Evolutionary conservation across 2,797 vertebrate species (phyloP).

Genomic region (Sternarchorhynchus goeldii): DNA sequence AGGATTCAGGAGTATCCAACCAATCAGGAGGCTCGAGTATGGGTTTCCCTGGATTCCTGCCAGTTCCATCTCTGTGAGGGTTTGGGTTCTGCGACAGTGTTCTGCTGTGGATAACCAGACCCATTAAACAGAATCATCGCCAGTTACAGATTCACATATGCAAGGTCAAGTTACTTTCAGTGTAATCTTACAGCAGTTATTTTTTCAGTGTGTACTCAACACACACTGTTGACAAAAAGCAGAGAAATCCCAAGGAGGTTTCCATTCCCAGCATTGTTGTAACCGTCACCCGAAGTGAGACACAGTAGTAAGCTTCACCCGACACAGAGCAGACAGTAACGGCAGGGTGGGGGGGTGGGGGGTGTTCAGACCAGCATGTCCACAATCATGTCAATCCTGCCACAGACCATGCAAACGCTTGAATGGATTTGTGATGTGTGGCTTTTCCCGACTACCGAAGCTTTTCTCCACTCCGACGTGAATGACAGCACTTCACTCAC

Average conservation of each 20-base stretch:
- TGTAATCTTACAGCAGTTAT: constrained; percentile 5
- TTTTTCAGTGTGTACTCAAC: constrained; percentile 13
- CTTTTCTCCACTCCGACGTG: neutral
- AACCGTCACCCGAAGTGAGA: constrained; percentile 28
- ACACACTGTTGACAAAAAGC: constrained; percentile 28
- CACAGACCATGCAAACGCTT: constrained; percentile 28
- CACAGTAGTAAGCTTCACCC: constrained; percentile 31
- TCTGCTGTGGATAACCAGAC: constrained; percentile 7
- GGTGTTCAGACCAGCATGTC: too few relatives aligned
- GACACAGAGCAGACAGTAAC: constrained; percentile 37
- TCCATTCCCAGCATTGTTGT: constrained; percentile 35
- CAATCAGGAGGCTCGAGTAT: constrained; percentile 38
- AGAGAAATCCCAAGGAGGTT: constrained; percentile 17
- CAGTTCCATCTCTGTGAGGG: constrained; percentile 35
- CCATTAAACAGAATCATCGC: neutral
- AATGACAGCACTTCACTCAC: constrained; percentile 17
- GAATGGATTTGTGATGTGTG: constrained; percentile 13
- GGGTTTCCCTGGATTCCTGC: constrained; percentile 23
- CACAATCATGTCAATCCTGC: constrained; percentile 18
- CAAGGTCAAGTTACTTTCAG: neutral
- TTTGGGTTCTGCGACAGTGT: constrained; percentile 10
- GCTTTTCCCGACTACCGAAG: neutral
- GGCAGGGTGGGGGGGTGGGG: neutral
- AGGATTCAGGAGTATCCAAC: constrained; percentile 31
- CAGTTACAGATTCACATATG: neutral